These are phyloP conservation scores for Fulica atra DNA, from an alignment of 2,113 vertebrate species.

Conservation along the genomic window DNA sequence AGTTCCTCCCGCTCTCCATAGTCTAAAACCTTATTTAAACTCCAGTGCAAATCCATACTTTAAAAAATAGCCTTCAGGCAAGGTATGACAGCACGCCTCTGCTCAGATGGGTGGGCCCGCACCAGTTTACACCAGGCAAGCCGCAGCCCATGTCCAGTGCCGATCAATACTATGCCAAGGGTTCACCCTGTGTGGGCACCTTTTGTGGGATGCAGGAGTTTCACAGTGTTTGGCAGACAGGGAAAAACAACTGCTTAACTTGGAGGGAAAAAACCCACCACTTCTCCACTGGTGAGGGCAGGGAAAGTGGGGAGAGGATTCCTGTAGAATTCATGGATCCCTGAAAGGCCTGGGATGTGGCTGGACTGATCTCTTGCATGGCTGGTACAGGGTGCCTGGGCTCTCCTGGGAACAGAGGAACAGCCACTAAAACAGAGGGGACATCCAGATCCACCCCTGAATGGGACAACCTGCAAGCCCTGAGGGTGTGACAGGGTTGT, in stretches of 20 bases:
- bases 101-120: background rate
- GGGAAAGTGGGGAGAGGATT: background rate
- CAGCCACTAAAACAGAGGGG: background rate
- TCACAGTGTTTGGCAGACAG: accelerated
- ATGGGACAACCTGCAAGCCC: background rate
- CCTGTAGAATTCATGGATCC: background rate
- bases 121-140: background rate
- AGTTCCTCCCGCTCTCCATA: background rate
- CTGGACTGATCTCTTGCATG: background rate
- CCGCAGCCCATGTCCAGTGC: background rate
- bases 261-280: background rate
- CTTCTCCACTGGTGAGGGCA: background rate
- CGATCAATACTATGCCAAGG: background rate
- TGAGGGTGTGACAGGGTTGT: background rate
- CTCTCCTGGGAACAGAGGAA: accelerated
- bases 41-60: background rate
- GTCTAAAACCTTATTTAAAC: background rate
- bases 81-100: background rate
- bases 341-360: background rate
- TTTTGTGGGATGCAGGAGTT: background rate
- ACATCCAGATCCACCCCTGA: background rate
- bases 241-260: background rate
- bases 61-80: background rate
- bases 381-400: background rate
- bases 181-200: background rate